Evolutionary conservation across 2,888 invertebrate genomes (phyloP).

Genomic region (Taphrorychus bicolor): DNA sequence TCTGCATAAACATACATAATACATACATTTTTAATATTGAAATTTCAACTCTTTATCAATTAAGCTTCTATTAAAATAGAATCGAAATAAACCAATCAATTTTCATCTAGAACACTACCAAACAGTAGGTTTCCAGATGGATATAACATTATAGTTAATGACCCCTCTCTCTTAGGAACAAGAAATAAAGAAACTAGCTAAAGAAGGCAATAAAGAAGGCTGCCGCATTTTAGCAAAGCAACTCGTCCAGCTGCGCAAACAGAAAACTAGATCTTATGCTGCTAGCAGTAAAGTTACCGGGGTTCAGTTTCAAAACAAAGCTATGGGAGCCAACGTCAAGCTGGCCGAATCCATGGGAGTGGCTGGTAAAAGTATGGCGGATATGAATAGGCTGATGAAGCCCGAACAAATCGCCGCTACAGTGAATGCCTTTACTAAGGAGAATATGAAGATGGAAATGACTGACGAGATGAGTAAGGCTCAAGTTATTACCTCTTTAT

Average conservation of each 20-base stretch:
- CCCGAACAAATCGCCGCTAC: constrained; percentile 84
- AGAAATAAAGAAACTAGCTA: constrained; percentile 71
- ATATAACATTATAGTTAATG: no score
- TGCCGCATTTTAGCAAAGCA: constrained; percentile 88
- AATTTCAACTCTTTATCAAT: no score
- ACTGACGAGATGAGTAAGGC: constrained; percentile 89
- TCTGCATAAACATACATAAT: no score
- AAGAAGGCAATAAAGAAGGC: constrained; percentile 85
- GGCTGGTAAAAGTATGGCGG: constrained; percentile 87
- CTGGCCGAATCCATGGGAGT: constrained; percentile 88
- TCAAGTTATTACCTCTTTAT: not conserved
- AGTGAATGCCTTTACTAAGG: constrained; percentile 84
- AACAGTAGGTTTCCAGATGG: no score
- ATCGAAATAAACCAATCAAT: no score
- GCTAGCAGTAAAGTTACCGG: constrained; percentile 80
- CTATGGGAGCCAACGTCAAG: constrained; percentile 89
- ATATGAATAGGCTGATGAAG: constrained; percentile 86
- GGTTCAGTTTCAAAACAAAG: constrained; percentile 86
- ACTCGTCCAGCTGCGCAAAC: constrained; percentile 84
- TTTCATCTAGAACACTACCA: no score
- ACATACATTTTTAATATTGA: no score
- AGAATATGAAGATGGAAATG: constrained; percentile 91
- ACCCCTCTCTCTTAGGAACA: constrained; percentile 34
- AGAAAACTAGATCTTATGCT: constrained; percentile 81
- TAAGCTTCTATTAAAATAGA: no score